A percentile compares a stretch with the other conserved stretches of the same genome.
Evolutionary conservation across 2,113 vertebrate genomes (phyloP).

Genomic region (Dendropsophus ebraccatus): DNA sequence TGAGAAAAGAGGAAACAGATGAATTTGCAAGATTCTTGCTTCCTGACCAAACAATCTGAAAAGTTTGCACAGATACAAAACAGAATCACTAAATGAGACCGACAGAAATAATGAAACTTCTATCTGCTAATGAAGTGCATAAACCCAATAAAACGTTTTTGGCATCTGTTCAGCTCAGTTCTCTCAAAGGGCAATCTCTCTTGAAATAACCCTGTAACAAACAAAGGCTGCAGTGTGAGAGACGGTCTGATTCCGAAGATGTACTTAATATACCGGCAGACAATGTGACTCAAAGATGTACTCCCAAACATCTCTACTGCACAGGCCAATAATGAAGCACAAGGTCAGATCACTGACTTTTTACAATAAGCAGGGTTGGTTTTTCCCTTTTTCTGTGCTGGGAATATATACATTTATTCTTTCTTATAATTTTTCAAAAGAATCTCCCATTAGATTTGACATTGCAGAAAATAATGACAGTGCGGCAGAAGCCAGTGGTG

Average conservation of each 20-base stretch:
- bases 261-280: constrained; percentile 23
- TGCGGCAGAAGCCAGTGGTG: constrained; percentile 18
- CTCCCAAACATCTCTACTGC: constrained; percentile 27
- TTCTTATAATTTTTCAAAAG: constrained; percentile 25
- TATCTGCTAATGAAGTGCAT: constrained; percentile 10
- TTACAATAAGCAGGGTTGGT: constrained; percentile 23
- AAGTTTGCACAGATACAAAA: background rate
- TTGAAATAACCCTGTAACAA: constrained; percentile 19
- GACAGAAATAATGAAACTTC: constrained; percentile 2
- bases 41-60: background rate
- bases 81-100: background rate
- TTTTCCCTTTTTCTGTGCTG: constrained; percentile 13
- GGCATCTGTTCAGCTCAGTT: constrained; percentile 4
- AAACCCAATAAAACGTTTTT: background rate
- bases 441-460: constrained; percentile 50
- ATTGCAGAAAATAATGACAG: constrained; percentile 42
- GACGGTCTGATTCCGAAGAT: background rate
- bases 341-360: constrained; percentile 36
- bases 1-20: background rate
- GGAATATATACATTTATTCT: constrained; percentile 39
- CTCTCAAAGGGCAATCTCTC: constrained; percentile 19
- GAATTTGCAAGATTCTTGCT: background rate
- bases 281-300: constrained; percentile 35
- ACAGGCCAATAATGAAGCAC: constrained; percentile 14
- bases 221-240: constrained; percentile 2